Evolutionary conservation across 2,888 invertebrate genomes (phyloP).

Genomic region (Frankliniella intonsa): DNA sequence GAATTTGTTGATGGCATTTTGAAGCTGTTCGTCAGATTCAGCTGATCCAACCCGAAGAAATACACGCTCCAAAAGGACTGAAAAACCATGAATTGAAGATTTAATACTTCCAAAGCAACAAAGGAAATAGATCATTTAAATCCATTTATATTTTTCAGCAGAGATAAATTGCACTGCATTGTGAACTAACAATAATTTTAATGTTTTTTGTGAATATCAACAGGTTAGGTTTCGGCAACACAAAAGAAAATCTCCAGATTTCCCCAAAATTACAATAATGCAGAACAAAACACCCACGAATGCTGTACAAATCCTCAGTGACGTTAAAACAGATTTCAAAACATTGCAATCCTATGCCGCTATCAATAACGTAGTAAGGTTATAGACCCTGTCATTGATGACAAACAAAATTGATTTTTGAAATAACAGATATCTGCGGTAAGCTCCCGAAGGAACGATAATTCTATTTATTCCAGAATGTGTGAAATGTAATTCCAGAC

Average conservation of each 20-base stretch:
- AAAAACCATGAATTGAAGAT: constrained; percentile 39
- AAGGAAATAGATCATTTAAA: background rate
- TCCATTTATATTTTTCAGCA: background rate
- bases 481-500: background rate
- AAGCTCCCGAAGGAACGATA: background rate
- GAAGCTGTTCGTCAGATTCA: constrained; percentile 83
- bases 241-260: background rate
- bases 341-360: no score
- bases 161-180: no score
- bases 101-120: background rate
- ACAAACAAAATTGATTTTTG: background rate
- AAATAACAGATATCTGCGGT: background rate
- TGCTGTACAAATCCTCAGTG: no score
- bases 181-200: no score
- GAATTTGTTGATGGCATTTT: constrained; percentile 74
- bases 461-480: background rate
- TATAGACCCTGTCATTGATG: background rate
- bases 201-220: background rate
- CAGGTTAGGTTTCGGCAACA: background rate
- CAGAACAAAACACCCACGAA: no score
- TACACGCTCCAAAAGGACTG: constrained; percentile 83
- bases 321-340: no score
- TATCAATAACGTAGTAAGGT: background rate
- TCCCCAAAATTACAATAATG: no score
- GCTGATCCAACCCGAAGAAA: constrained; percentile 83